Conservation (phyloP, 2,888 invertebrate species). For the Callosobruchus maculatus region DNA sequence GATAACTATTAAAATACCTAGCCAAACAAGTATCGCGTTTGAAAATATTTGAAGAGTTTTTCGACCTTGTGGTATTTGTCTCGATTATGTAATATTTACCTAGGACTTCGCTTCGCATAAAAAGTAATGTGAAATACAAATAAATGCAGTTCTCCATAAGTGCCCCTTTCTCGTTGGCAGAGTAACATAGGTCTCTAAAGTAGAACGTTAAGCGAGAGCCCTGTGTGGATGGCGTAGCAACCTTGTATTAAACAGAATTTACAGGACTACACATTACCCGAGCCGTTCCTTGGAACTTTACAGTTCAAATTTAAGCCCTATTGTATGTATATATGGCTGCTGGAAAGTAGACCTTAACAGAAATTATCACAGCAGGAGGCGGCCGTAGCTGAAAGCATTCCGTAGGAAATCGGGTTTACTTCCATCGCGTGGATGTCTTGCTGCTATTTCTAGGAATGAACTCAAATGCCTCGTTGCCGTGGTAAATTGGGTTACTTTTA, state of each 20-base stretch:
- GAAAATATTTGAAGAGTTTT: too few species aligned
- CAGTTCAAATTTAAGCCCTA: not conserved
- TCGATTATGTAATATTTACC: too few species aligned
- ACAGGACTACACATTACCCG: not conserved
- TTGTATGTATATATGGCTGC: not conserved
- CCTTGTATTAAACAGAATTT: not conserved
- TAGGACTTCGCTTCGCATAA: too few species aligned
- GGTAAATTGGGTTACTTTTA: too few species aligned
- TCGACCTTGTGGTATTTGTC: too few species aligned
- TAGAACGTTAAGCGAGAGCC: not conserved
- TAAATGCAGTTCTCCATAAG: not conserved
- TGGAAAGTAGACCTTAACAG: not conserved
- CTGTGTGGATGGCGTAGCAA: not conserved
- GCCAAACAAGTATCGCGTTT: too few species aligned
- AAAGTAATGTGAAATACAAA: too few species aligned
- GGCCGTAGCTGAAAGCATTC: not conserved
- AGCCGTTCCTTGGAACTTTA: not conserved
- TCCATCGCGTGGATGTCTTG: not conserved
- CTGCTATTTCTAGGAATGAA: too few species aligned
- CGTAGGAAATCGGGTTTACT: not conserved
- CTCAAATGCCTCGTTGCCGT: not conserved
- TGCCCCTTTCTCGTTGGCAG: not conserved
- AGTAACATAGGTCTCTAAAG: not conserved
- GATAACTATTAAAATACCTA: too few species aligned
- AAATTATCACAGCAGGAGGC: not conserved